These are phyloP conservation scores for Benitochromis conjunctus DNA, from an alignment of 2,113 vertebrate genomes.

Conservation along the genomic window DNA sequence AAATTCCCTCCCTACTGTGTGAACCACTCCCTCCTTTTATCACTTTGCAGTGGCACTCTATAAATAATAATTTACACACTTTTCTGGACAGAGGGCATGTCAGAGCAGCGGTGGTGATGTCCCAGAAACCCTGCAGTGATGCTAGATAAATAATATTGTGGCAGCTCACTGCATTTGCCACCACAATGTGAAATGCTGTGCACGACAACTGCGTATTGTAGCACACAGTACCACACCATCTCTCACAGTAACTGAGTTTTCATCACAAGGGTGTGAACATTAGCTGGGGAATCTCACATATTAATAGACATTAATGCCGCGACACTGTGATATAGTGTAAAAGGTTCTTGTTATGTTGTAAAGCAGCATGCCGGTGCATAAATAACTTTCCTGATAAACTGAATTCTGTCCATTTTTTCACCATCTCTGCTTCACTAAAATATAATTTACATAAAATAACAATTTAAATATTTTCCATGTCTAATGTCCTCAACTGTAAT, in stretches of 20 bases:
- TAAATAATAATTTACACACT: conserved; percentile 37
- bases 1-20: neutral
- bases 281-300: conserved; percentile 49
- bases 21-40: conserved; percentile 24
- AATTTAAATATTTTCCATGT: neutral
- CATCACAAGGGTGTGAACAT: conserved; percentile 35
- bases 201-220: neutral
- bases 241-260: conserved; percentile 36
- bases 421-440: neutral
- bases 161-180: conserved; percentile 25
- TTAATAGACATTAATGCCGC: neutral
- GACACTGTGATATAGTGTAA: conserved; percentile 9
- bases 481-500: neutral
- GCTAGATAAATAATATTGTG: conserved; percentile 13
- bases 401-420: neutral
- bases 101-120: neutral
- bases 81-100: conserved; percentile 29
- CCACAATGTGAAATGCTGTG: neutral
- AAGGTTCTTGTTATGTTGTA: conserved; percentile 1
- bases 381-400: conserved; percentile 27
- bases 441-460: neutral
- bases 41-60: neutral
- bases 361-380: conserved; percentile 6
- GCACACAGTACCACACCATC: neutral
- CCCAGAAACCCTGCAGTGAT: neutral